Evolutionary conservation across 2,797 vertebrate genomes (phyloP).

Genomic region (Clarias platycephalus): DNA sequence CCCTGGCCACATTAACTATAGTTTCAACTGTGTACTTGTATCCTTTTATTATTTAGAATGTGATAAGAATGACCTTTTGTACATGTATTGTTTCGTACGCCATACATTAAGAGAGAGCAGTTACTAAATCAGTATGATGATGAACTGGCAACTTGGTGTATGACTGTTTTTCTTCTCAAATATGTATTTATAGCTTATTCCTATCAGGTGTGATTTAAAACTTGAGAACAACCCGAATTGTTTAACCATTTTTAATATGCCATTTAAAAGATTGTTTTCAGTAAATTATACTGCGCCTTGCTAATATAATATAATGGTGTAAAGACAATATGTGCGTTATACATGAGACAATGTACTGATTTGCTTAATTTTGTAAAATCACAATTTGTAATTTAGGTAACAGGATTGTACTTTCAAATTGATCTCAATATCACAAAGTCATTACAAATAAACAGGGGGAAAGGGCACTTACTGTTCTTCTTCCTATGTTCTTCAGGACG

Average conservation of each 20-base stretch:
- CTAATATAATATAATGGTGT: neutral
- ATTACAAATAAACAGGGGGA: neutral
- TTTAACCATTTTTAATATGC: neutral
- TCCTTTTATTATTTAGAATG: slow-evolving; percentile 33
- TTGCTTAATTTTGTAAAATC: neutral
- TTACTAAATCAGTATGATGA: slow-evolving; percentile 8
- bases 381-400: neutral
- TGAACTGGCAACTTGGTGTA: neutral
- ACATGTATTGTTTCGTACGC: slow-evolving; percentile 39
- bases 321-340: neutral
- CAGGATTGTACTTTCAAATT: neutral
- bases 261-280: neutral
- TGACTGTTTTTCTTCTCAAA: slow-evolving; percentile 26
- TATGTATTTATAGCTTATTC: neutral
- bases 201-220: slow-evolving; percentile 2
- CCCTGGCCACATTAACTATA: slow-evolving; percentile 46
- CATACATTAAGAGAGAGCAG: slow-evolving; percentile 8
- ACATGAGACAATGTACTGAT: neutral
- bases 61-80: slow-evolving; percentile 19
- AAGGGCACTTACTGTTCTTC: neutral
- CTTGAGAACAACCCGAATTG: neutral
- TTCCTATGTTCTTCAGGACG: neutral
- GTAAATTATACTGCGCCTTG: neutral
- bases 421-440: neutral
- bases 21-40: slow-evolving; percentile 49